These are phyloP conservation scores for Calyptomena viridis DNA, from an alignment of 2,113 vertebrate species.

Conservation along the genomic window DNA sequence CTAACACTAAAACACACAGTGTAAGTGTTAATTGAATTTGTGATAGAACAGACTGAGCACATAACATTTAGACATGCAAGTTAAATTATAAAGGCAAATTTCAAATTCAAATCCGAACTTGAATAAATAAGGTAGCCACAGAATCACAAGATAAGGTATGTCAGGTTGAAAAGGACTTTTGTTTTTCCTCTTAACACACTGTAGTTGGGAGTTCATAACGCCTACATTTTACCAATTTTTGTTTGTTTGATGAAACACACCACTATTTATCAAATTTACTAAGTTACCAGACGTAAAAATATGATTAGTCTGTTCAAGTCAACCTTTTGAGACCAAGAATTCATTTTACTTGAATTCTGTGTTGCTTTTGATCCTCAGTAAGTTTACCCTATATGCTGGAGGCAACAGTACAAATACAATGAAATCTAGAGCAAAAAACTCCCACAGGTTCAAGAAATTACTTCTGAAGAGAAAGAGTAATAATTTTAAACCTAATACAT, in stretches of 20 bases:
- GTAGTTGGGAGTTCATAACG: background rate
- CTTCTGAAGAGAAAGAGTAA: background rate
- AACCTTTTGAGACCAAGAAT: background rate
- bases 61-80: conserved; percentile 6
- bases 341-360: background rate
- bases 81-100: background rate
- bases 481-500: background rate
- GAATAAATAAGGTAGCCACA: background rate
- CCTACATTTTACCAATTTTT: background rate
- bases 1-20: background rate
- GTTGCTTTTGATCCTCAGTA: background rate
- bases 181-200: background rate
- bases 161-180: background rate
- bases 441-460: background rate
- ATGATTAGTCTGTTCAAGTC: background rate
- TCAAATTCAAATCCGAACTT: background rate
- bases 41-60: background rate
- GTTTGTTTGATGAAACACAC: background rate
- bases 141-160: background rate
- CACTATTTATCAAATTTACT: background rate
- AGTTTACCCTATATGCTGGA: background rate
- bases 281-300: background rate
- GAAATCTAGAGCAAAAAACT: background rate
- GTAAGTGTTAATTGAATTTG: background rate
- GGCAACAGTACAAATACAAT: background rate